These are phyloP conservation scores for Brachylomia viminalis DNA, from an alignment of 2,888 invertebrate species.

Conservation along the genomic window DNA sequence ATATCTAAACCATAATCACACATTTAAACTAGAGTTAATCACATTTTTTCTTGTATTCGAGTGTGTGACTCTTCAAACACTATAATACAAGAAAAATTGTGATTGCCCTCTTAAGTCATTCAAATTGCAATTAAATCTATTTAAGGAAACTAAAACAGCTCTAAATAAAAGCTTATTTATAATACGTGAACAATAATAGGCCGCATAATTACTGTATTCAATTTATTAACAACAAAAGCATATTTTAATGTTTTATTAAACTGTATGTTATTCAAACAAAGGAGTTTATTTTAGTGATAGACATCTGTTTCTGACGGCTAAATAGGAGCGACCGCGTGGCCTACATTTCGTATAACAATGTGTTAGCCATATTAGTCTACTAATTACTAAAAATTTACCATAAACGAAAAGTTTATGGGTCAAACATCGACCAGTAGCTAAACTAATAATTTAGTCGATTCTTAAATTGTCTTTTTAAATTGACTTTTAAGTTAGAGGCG, in stretches of 20 bases:
- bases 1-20: too few species aligned
- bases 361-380: conserved; percentile 49
- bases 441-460: conserved; percentile 13
- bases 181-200: conserved; percentile 14
- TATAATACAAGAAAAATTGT: too few species aligned
- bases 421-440: conserved; percentile 8
- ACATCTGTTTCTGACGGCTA: conserved; percentile 36
- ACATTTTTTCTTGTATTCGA: too few species aligned
- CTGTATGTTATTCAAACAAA: conserved; percentile 31
- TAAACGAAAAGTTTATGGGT: conserved; percentile 15
- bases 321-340: conserved; percentile 54
- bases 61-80: too few species aligned
- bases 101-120: too few species aligned
- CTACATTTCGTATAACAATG: conserved; percentile 44
- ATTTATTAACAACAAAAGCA: conserved; percentile 39
- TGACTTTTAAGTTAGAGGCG: not conserved
- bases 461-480: conserved; percentile 18
- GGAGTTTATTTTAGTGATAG: conserved; percentile 26
- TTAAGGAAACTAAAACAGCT: conserved; percentile 15
- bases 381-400: conserved; percentile 31
- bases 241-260: conserved; percentile 32
- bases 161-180: conserved; percentile 6
- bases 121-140: not conserved
- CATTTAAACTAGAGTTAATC: too few species aligned
- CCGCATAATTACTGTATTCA: conserved; percentile 22